Evolutionary conservation across 2,888 invertebrate species (phyloP), one percentile per base, ranked within the genome.

Genomic region (Scaeva pyrastri): DNA sequence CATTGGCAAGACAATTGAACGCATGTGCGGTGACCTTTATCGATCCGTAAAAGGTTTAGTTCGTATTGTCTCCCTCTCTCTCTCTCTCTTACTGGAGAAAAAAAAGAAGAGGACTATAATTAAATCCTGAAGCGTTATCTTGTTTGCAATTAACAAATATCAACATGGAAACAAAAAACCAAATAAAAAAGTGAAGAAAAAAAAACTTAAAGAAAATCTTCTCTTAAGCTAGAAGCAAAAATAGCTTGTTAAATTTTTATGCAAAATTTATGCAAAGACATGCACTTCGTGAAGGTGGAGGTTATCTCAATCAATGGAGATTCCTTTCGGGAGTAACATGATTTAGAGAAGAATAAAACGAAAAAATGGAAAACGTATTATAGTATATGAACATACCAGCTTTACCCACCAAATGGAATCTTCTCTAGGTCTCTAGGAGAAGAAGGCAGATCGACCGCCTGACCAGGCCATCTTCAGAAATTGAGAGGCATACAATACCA

Each of bases 71-170:
- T 10, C 12, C 16, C 19, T 31, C 12, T 10, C 19, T 41, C 31
- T 36, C 7, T 41, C 14, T 4, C 10, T 1, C 21, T 50, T 26
- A n/a, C 2, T 14, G 16, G 14, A 43, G 21, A 36, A 12, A 31
- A n/a, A 16, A 39, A 36, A 12, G 19, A n/a, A 16, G 26, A 68
- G 39, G 36, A 68, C 70, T 66, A 86, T 86, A 86, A 82, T 86
- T 86, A 86, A 86, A 86, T 82, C 77, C 86, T 50, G 62, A 73
- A 66, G 82, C 86, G 77, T 82, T 86, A 86, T 86, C 86, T 86
- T 82, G 81, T 86, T 86, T 71, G 86, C 86, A 86, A 86, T 86
- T 86, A 86, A 86, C 86, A 86, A 86, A 82, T 86, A 86, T 86
- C 86, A 56, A 68, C 56, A 68, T 43, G 68, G 43, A 23, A 50